These are phyloP conservation scores for Enteromius viviparus DNA, from an alignment of 2,797 vertebrate genomes.

Conservation along the genomic window DNA sequence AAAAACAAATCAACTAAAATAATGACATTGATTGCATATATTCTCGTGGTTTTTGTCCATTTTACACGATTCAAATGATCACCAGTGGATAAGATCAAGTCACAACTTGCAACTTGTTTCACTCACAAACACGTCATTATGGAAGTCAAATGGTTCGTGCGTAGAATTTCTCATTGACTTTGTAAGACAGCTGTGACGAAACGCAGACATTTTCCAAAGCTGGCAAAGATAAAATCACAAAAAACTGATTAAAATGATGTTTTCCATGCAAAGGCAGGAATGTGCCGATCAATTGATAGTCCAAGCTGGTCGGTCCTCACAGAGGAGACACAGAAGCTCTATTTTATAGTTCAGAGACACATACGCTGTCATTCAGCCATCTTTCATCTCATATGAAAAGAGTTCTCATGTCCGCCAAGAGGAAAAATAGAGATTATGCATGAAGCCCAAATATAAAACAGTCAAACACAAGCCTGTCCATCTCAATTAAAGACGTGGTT, in stretches of 20 bases:
- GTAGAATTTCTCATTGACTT: background rate
- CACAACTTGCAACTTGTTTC: background rate
- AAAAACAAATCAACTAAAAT: background rate
- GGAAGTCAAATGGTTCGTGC: background rate
- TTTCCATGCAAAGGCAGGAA: background rate
- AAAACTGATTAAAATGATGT: background rate
- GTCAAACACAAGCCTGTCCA: constrained; percentile 10
- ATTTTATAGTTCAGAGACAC: background rate
- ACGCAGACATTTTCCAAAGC: background rate
- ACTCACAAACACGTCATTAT: background rate
- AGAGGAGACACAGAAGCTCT: background rate
- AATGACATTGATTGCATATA: background rate
- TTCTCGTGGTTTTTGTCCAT: background rate
- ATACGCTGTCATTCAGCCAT: constrained; percentile 4
- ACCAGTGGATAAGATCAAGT: background rate
- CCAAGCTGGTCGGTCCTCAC: background rate
- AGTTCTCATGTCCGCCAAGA: constrained; percentile 7
- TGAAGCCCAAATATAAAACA: constrained; percentile 13
- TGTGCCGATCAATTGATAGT: background rate
- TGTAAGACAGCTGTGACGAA: background rate
- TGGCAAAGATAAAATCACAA: background rate
- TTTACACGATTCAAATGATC: background rate
- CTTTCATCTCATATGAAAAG: constrained; percentile 24
- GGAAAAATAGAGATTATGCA: background rate
- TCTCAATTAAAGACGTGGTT: constrained; percentile 6